Percentiles rank a stretch among this genome's conserved stretches.
These are phyloP conservation scores for Mesoclemmys tuberculata DNA, from an alignment of 2,113 vertebrate species.

Conservation along the genomic window DNA sequence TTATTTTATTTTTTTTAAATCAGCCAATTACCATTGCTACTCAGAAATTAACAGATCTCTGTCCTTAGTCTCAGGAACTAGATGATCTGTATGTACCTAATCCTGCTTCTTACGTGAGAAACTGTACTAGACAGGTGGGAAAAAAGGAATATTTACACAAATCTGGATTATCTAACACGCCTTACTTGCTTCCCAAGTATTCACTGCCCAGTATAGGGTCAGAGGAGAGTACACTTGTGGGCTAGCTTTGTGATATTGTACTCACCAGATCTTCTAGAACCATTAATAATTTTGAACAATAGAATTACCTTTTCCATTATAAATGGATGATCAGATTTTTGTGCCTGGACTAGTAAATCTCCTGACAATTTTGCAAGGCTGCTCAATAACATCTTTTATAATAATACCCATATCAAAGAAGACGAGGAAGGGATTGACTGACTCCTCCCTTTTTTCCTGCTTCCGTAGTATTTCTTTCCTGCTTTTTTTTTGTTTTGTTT, in stretches of 20 bases:
- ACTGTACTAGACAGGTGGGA: neutral
- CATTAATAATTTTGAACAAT: neutral
- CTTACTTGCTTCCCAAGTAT: neutral
- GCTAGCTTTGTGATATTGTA: neutral
- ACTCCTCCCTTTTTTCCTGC: neutral
- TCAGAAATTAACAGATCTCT: neutral
- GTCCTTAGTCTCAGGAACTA: neutral
- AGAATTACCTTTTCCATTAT: constrained; percentile 5
- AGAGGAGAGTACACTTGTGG: neutral
- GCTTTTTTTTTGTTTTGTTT: neutral
- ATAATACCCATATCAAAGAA: neutral
- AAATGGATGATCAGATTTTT: neutral
- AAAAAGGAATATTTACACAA: neutral
- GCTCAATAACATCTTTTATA: neutral
- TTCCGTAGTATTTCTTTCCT: neutral
- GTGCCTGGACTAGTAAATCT: neutral
- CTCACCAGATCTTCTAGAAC: neutral
- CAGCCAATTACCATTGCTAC: neutral
- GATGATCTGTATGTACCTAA: neutral
- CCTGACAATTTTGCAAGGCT: neutral
- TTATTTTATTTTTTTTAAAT: constrained; percentile 5
- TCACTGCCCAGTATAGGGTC: neutral
- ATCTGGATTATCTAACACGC: neutral
- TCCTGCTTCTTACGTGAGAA: neutral
- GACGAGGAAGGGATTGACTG: neutral